Base-by-base conservation (phyloP, 2,797 vertebrate species). In the Jordanella pulchra region DNA sequence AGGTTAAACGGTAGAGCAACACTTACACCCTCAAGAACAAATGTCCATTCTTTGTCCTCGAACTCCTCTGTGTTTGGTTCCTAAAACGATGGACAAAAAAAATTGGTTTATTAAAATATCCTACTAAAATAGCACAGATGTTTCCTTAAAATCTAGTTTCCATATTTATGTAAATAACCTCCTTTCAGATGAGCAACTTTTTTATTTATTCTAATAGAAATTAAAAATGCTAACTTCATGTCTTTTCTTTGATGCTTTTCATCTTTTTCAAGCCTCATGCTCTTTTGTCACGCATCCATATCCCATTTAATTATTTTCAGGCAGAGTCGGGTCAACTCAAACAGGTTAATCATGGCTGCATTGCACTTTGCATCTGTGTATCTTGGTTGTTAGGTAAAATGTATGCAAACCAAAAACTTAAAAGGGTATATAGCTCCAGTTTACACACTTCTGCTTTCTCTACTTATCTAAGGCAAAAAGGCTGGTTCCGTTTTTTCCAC, bases 1-100 rank as follows among this genome's bases (percentile, higher is more conserved):
- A 45, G 4, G 63, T 11, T 66, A 13, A 3, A 14, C 54, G 27
- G n/a, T 13, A 23, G 21, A 67, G 21, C 60, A 1, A 76, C 51
- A 95, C 96, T 91, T 84, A 98, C 97, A 30, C 96, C 97, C 88
- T 98, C 97, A 35, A 98, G 91, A 61, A 97, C 92, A 77, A 98
- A 97, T 0, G 95, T 97, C 97, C 97, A 98, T 63, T 97, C 96
- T 90, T 98, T 98, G 85, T 97, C 95, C 79, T 98, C 97, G 83
- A 96, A 98, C 69, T 95, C 94, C 11, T 96, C 96, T 14, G 95
- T 89, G 2, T 96, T 95, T 27, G 95, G 92, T 53, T 97, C 96
- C 96, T 98, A 72, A 0, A 21, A 5, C 69, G 14, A 77, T 2
- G 4, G 28, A 6, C 71, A 50, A 6, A 50, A 60, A 67, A 67